Base-by-base conservation (phyloP, 2,888 invertebrate genomes). In the Leucania comma region DNA sequence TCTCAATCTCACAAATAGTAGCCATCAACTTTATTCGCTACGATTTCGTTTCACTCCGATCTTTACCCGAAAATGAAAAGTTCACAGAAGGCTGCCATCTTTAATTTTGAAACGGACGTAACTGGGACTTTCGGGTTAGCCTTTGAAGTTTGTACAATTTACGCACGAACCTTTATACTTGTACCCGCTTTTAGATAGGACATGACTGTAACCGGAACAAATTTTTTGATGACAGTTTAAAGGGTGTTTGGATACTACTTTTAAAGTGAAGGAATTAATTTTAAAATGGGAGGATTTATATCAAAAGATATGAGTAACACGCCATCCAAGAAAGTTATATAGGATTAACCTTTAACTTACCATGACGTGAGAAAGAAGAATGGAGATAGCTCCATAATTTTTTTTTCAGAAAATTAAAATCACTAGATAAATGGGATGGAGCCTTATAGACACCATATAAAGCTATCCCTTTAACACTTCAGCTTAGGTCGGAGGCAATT, bases 61-160 rank as follows among this genome's bases (percentile, higher is more conserved):
- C 42, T 70, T 17, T 53, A 42, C n/a, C 71, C 32, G 17, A 17
- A 54, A 46, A 57, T 72, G 14, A n/a, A 22, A 68, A 68, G 35
- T 32, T 42, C 32, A 14, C 22, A 20, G 22, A 35, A 38, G 22
- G 69, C 61, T 1, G 48, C 60, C 69, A 69, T 60, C 48, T 69
- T 69, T 69, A 22, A 69, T 69, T 60, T 60, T 17, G 29, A 24
- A 72, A 9, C 38, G 38, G 61, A 73, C 50, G 48, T 48, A 29
- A 35, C 59, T 22, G 10, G 10, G 0, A 46, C 14, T 38, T 58
- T 38, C 12, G 29, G 38, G 14, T 26, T 3, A 20, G 26, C 48
- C 38, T 69, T 60, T 72, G 72, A 59, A 48, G 20, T 38, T 24
- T 22, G 14, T 60, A 32, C 17, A 46, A 54, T 26, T 71, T 35